These are phyloP conservation scores for Embidobia sp. DNA, from an alignment of 2,888 invertebrate species.

Conservation along the genomic window DNA sequence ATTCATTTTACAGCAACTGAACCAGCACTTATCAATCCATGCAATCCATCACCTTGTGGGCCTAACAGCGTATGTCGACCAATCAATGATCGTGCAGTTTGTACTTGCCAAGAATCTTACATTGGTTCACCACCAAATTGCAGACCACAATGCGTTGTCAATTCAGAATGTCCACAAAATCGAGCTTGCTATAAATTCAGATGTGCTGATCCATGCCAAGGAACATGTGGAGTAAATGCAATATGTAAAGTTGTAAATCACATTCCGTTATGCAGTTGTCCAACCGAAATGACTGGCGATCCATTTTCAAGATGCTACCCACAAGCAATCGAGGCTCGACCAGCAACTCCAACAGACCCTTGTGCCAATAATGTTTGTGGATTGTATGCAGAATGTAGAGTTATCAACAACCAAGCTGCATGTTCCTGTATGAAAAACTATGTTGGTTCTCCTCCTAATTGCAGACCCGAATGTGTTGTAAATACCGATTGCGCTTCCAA, in stretches of 20 bases:
- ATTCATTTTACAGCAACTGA: background rate
- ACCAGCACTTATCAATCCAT: background rate
- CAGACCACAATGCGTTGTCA: slow-evolving; percentile 89
- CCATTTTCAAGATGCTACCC: slow-evolving; percentile 88
- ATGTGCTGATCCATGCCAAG: slow-evolving; percentile 91
- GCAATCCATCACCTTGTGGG: slow-evolving; percentile 3
- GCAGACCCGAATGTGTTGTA: slow-evolving; percentile 85
- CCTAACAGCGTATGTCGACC: slow-evolving; percentile 84
- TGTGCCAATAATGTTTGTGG: slow-evolving; percentile 90
- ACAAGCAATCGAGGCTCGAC: slow-evolving; percentile 72
- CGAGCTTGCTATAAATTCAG: slow-evolving; percentile 90
- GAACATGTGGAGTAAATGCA: slow-evolving; percentile 88
- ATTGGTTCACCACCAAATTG: slow-evolving; percentile 90
- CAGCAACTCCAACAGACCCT: slow-evolving; percentile 82
- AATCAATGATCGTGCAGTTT: slow-evolving; percentile 86
- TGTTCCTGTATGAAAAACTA: slow-evolving; percentile 86
- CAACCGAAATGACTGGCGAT: slow-evolving; percentile 87
- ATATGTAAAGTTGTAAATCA: slow-evolving; percentile 89
- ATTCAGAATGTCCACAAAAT: slow-evolving; percentile 88
- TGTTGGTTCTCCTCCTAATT: slow-evolving; percentile 87
- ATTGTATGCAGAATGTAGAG: slow-evolving; percentile 86
- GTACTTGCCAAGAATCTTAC: slow-evolving; percentile 86
- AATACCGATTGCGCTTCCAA: slow-evolving; percentile 86
- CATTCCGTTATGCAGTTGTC: slow-evolving; percentile 90
- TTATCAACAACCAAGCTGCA: slow-evolving; percentile 84